Conservation (phyloP, 1,140 invertebrate genomes). For the Macrosteles quadrilineatus region DNA sequence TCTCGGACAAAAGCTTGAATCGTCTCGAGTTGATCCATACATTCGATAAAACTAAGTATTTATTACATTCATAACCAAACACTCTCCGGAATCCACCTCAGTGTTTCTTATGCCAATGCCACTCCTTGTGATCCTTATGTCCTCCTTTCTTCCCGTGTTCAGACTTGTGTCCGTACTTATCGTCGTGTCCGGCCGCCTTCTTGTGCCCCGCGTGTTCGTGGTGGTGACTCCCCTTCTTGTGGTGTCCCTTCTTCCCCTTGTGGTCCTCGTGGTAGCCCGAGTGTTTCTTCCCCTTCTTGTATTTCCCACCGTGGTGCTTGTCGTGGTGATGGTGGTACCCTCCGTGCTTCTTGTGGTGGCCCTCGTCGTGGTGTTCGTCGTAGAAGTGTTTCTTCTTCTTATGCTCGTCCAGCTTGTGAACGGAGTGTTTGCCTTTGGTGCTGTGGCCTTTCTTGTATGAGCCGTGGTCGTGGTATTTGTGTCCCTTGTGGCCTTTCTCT, state of each 20-base stretch:
- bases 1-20: too few species aligned
- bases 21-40: too few species aligned
- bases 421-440: slow-evolving; percentile 65
- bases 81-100: slow-evolving; percentile 21
- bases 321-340: slow-evolving; percentile 61
- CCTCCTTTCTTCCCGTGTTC: slow-evolving; percentile 68
- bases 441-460: slow-evolving; percentile 64
- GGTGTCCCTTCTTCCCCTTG: slow-evolving; percentile 61
- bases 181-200: slow-evolving; percentile 63
- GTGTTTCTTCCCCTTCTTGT: slow-evolving; percentile 72
- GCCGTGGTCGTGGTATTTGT: slow-evolving; percentile 64
- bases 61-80: too few species aligned
- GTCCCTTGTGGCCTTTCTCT: slow-evolving; percentile 64
- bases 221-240: slow-evolving; percentile 61
- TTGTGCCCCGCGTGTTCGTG: slow-evolving; percentile 67
- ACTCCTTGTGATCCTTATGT: slow-evolving; percentile 65
- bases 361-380: slow-evolving; percentile 63
- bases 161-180: slow-evolving; percentile 64
- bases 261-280: slow-evolving; percentile 63
- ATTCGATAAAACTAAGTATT: too few species aligned
- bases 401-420: slow-evolving; percentile 70
- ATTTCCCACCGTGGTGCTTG: slow-evolving; percentile 68
- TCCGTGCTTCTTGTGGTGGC: slow-evolving; percentile 63
- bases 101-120: slow-evolving; percentile 53
- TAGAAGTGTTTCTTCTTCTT: slow-evolving; percentile 72